Base-by-base conservation (phyloP, 2,113 vertebrate genomes). In the Cacatua alba region DNA sequence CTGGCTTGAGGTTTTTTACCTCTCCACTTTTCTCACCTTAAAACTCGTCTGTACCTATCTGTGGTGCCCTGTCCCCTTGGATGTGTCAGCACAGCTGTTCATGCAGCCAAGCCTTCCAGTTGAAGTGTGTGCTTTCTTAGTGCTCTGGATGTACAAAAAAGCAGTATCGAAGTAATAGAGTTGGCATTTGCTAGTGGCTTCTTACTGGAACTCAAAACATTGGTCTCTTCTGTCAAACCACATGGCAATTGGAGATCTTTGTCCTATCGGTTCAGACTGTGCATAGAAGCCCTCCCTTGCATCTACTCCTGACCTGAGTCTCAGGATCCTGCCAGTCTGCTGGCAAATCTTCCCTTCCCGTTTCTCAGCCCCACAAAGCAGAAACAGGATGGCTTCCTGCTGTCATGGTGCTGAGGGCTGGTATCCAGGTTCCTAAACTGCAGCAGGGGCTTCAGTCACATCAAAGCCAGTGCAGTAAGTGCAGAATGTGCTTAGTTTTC, bases 181-280 rank as follows among this genome's bases (percentile, higher is more conserved):
- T 4, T 78, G 33, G 3, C 24, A 13, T 82, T 39, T 63, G 9
- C 21, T 49, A 44, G 24, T 20, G 52, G 20, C 12, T 55, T 20
- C 35, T 16, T 4, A 0, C 13, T 53, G 41, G 39, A 78, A 44
- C 5, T 29, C 37, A 78, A 72, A 21, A 3, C 0, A 0, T 33
- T 13, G 9, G 6, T 74, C 16, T 39, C 25, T 52, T 18, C 37
- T 51, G 37, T 72, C 60, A 82, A 68, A 33, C 23, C 16, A 29
- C 28, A 37, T 0, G 4, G 7, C 46, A 19, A 2, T 2, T 46
- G 19, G 71, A 74, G 17, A 55, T 43, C 29, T 46, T 81, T 46
- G 15, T 49, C 51, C 23, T 41, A 0, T 23, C 1, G 0, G 46
- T 35, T 55, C 0, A 4, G 14, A 26, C n/a, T 20, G 29, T 35